These are phyloP conservation scores for Drosophila ezoana DNA, from an alignment of 2,888 invertebrate genomes.

Conservation along the genomic window DNA sequence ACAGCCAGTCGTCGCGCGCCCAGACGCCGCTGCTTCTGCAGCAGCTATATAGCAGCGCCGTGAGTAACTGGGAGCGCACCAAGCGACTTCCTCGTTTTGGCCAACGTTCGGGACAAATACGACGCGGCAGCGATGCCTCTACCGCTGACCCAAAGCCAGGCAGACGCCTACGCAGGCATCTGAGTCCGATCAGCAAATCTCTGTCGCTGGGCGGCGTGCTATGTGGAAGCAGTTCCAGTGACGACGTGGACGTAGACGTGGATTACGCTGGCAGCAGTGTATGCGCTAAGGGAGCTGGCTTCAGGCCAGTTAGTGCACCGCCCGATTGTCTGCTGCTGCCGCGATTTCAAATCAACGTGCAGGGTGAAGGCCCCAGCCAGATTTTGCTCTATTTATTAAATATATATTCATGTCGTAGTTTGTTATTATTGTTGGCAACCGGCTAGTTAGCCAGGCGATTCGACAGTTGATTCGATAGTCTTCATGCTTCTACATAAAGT, in stretches of 20 bases:
- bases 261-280: conserved; percentile 47
- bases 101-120: conserved; percentile 36
- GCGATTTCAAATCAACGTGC: conserved; percentile 69
- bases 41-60: conserved; percentile 85
- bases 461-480: not conserved
- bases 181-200: conserved; percentile 69
- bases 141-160: conserved; percentile 55
- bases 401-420: conserved; percentile 14
- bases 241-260: conserved; percentile 56
- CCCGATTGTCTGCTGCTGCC: conserved; percentile 64
- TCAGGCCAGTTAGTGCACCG: conserved; percentile 75
- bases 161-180: conserved; percentile 44
- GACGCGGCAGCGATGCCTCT: conserved; percentile 61
- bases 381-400: not conserved
- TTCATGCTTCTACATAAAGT: conserved; percentile 26
- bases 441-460: not conserved
- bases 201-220: conserved; percentile 59
- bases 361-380: conserved; percentile 67
- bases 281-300: conserved; percentile 2
- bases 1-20: conserved; percentile 81
- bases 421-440: conserved; percentile 25
- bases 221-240: conserved; percentile 62
- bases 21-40: conserved; percentile 86
- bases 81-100: conserved; percentile 60
- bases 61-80: conserved; percentile 83